Evolutionary conservation across 2,113 vertebrate genomes (phyloP), one percentile per base, ranked within the genome.

Genomic region (Lycaon pictus): DNA sequence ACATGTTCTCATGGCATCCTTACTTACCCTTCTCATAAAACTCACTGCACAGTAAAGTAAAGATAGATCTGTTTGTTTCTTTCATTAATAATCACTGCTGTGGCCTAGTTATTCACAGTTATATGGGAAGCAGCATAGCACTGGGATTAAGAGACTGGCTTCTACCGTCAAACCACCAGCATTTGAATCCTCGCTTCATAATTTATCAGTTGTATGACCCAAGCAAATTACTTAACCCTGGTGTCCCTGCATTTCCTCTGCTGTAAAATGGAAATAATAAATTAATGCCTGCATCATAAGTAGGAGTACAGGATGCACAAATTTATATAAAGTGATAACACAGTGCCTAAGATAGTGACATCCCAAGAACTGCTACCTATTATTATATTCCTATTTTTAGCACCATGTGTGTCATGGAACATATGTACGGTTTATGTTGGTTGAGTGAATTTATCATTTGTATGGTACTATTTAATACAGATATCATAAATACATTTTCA

Each of bases 141-240:
- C 0, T 79, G 23, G 32, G 77, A 85, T 43, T 63, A 37, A 79
- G 72, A 96, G 72, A 76, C 7, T 60, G 25, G 29, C 43, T 90
- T 95, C 83, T 71, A 35, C 95, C 60, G 56, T 93, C 62, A 96
- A 96, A 92, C 86, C 79, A 88, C 86, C 89, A 74, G 19, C 17
- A 95, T 92, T 90, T 91, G 88, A 93, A 92, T 71, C 29, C 22
- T 58, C 20, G 43, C 13, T 96, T 83, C 76, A 71, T 92, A 87
- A 96, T 81, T 72, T 76, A 96, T 65, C 80, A 90, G 37, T 15
- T 69, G 43, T 9, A 58, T 76, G 82, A 92, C 69, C 71, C 83
- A 63, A 60, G 37, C 15, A 97, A 93, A 79, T 27, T 11, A 69
- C 95, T 90, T 97, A 95, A 97, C 86, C 80, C 83, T 76, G 67